Conservation (phyloP, 2,113 vertebrate genomes). For the Alligator sinensis region DNA sequence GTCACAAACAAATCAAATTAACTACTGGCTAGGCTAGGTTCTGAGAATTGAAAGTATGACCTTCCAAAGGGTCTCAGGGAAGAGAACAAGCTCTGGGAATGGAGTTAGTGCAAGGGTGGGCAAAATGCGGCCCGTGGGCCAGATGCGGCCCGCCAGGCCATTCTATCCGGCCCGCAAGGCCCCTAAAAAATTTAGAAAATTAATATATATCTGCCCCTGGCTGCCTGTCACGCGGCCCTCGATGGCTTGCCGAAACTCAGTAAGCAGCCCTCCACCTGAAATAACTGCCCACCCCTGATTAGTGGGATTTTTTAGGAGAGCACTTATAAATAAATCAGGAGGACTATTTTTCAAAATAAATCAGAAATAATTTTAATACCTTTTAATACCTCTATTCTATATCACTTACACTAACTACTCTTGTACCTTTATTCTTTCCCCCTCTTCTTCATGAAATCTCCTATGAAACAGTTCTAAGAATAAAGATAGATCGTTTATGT, state of each 20-base stretch:
- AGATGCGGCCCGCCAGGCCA: too few relatives aligned
- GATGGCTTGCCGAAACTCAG: too few relatives aligned
- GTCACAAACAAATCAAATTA: too few relatives aligned
- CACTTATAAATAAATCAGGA: background rate
- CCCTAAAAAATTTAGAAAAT: too few relatives aligned
- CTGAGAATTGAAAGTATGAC: background rate
- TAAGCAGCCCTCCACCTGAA: too few relatives aligned
- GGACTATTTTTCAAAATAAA: background rate
- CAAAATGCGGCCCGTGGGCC: too few relatives aligned
- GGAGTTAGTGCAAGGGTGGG: too few relatives aligned
- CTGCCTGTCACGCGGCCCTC: too few relatives aligned
- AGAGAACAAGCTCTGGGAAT: background rate
- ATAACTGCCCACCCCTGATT: too few relatives aligned
- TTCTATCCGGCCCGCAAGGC: too few relatives aligned
- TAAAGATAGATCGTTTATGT: background rate
- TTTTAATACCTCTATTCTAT: background rate
- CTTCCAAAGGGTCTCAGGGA: background rate
- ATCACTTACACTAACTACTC: background rate
- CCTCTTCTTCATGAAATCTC: constrained; percentile 61
- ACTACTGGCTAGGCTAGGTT: background rate
- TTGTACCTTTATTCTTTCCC: constrained; percentile 54
- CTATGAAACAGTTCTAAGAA: background rate
- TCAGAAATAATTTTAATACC: background rate
- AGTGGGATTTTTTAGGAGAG: too few relatives aligned
- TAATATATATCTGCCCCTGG: too few relatives aligned